Evolutionary conservation across 2,113 vertebrate genomes (phyloP).

Genomic region (Natator depressus): DNA sequence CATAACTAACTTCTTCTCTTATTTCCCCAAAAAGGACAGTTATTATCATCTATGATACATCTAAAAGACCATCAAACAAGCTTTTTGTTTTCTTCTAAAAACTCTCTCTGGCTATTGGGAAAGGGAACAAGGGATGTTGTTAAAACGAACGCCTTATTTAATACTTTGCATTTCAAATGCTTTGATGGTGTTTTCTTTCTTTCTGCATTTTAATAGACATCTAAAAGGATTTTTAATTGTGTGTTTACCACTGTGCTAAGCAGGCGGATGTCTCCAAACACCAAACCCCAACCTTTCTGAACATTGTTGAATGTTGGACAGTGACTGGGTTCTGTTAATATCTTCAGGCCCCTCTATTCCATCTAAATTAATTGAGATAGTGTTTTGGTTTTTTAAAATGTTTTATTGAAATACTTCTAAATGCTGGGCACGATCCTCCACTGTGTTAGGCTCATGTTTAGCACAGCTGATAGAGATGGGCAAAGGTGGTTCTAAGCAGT

Average conservation of each 20-base stretch:
- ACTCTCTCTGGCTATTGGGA: neutral
- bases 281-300: neutral
- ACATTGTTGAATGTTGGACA: neutral
- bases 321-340: neutral
- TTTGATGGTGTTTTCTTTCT: neutral
- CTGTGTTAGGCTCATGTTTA: fast-evolving
- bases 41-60: neutral
- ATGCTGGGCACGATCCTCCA: neutral
- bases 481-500: neutral
- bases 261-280: neutral
- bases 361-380: neutral
- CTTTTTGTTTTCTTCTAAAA: neutral
- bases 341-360: neutral
- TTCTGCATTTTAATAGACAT: neutral
- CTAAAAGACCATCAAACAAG: neutral
- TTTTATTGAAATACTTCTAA: fast-evolving
- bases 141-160: neutral
- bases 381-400: neutral
- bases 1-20: neutral
- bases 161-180: neutral
- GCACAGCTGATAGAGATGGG: fast-evolving
- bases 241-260: neutral
- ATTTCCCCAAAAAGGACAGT: neutral
- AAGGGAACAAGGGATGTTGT: neutral
- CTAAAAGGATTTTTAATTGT: neutral